phyloP scores from a whole-genome alignment of 2,797 vertebrate genomes.

The Columba guinea region DNA sequence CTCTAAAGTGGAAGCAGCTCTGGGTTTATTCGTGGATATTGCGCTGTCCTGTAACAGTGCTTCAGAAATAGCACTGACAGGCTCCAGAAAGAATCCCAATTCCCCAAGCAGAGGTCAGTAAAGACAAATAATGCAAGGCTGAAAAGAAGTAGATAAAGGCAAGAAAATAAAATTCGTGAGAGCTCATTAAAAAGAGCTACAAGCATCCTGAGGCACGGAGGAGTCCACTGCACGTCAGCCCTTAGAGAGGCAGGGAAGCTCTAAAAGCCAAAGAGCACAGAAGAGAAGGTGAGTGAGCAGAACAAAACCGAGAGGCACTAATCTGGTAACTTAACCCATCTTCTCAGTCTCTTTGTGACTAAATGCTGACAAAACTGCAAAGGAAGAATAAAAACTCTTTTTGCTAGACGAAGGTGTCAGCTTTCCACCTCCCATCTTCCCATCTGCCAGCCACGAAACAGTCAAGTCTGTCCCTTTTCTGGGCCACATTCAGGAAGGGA shows the following conservation, averaged over 20 bases:
- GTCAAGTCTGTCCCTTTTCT: not conserved
- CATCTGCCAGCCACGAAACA: not conserved
- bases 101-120: not conserved
- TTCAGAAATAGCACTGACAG: slow-evolving; percentile 8
- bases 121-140: not conserved
- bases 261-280: not conserved
- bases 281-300: not conserved
- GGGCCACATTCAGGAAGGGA: not conserved
- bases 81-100: not conserved
- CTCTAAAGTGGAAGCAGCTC: not conserved
- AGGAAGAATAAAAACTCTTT: not conserved
- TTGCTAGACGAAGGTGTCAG: not conserved
- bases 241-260: not conserved
- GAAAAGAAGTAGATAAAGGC: not conserved
- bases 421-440: not conserved
- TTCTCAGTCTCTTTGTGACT: not conserved
- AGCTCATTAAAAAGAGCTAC: not conserved
- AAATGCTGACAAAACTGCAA: not conserved
- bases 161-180: not conserved
- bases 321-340: not conserved
- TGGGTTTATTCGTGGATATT: not conserved
- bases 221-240: not conserved
- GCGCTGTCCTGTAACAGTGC: not conserved
- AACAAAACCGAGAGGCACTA: not conserved
- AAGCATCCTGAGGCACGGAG: not conserved